phyloP scores from a whole-genome alignment of 2,888 invertebrate genomes.

The Lordiphosa fenestrarum region DNA sequence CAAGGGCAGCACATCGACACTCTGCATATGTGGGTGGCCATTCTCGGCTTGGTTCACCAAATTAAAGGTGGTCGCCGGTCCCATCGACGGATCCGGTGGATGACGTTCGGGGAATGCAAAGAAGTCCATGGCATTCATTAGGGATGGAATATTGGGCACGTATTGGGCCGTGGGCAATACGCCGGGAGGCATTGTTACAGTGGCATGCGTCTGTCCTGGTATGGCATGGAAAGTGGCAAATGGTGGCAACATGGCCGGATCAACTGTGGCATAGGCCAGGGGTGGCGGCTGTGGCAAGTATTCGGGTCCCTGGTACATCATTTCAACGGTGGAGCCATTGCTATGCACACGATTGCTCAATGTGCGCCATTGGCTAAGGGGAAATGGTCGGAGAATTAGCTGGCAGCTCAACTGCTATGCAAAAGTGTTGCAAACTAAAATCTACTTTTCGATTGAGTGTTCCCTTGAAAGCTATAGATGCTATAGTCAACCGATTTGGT shows the following conservation, averaged over 20 bases:
- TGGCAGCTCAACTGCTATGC: too few relatives aligned
- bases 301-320: slow-evolving; percentile 27
- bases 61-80: slow-evolving; percentile 12
- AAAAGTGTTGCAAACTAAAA: too few relatives aligned
- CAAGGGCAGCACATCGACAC: slow-evolving; percentile 22
- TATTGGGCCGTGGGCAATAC: slow-evolving; percentile 11
- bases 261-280: too few relatives aligned
- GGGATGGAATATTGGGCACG: slow-evolving; percentile 21
- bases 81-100: background rate
- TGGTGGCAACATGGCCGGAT: background rate
- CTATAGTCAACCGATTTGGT: too few relatives aligned
- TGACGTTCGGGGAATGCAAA: slow-evolving; percentile 18
- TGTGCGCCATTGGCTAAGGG: slow-evolving; percentile 14
- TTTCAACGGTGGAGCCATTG: slow-evolving; percentile 22
- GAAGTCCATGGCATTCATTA: slow-evolving; percentile 25
- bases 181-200: slow-evolving; percentile 14
- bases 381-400: background rate
- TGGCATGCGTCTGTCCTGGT: slow-evolving; percentile 26
- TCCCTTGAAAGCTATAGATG: too few relatives aligned
- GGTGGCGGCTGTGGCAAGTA: slow-evolving; percentile 4
- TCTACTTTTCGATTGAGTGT: too few relatives aligned
- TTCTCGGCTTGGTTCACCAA: background rate
- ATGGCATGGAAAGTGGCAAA: slow-evolving; percentile 10
- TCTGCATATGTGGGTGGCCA: background rate
- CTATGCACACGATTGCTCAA: slow-evolving; percentile 12